Conservation (phyloP, 2,888 invertebrate genomes). For the Platycnemis pennipes region DNA sequence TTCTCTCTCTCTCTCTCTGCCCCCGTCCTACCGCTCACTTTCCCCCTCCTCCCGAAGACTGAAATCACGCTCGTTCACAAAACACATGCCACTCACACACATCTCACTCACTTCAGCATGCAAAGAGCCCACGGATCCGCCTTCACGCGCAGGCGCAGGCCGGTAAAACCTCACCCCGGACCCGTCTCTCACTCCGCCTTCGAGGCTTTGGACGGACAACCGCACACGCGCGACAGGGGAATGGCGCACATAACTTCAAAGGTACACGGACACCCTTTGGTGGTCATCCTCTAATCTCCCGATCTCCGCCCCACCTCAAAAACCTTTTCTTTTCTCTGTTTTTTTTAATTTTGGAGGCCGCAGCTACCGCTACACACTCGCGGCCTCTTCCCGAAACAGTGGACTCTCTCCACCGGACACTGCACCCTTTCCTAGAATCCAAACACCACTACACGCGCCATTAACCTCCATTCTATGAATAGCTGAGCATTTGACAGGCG, state of each 20-base stretch:
- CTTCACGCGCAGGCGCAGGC: slow-evolving; percentile 42
- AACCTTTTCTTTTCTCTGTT: background rate
- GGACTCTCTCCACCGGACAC: background rate
- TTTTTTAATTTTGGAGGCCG: background rate
- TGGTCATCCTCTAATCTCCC: slow-evolving; percentile 36
- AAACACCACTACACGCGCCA: background rate
- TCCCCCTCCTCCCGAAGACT: background rate
- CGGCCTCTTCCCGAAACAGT: background rate
- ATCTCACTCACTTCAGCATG: slow-evolving; percentile 25
- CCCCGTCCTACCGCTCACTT: background rate
- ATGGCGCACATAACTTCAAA: slow-evolving; percentile 18
- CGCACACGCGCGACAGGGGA: background rate
- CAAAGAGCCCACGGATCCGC: background rate
- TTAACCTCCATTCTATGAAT: background rate
- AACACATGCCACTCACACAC: slow-evolving; percentile 29
- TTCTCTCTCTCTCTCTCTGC: too few relatives aligned
- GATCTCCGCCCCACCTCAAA: background rate
- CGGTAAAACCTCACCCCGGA: background rate
- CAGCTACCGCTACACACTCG: background rate
- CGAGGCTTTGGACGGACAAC: slow-evolving; percentile 12
- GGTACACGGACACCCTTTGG: slow-evolving; percentile 5
- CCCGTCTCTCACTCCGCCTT: slow-evolving; percentile 4
- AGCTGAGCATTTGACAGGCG: background rate
- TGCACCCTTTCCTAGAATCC: background rate
- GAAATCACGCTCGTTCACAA: slow-evolving; percentile 25